Evolutionary conservation across 2,888 invertebrate species (phyloP).

Genomic region (Taenaris catops): DNA sequence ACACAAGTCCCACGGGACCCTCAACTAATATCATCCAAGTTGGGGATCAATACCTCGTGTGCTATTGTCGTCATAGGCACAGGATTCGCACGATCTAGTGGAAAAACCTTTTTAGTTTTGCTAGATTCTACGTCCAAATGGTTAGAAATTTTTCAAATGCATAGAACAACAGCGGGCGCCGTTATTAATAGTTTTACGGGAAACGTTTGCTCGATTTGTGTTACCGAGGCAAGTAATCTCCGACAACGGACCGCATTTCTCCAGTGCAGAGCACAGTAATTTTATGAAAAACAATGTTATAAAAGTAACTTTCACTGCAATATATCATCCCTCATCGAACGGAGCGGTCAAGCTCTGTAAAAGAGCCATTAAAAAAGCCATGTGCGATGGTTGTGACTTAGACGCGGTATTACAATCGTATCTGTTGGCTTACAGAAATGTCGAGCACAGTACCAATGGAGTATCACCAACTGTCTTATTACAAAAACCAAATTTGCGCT

Average conservation of each 20-base stretch:
- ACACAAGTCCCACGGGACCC: too few species aligned
- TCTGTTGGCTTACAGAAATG: conserved; percentile 1
- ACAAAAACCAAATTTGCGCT: not conserved
- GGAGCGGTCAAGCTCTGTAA: conserved; percentile 28
- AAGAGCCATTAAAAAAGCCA: conserved; percentile 22
- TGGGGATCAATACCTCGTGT: too few species aligned
- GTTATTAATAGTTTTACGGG: conserved; percentile 20
- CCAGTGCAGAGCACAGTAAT: conserved; percentile 18
- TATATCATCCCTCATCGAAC: conserved; percentile 23
- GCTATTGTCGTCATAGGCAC: too few species aligned
- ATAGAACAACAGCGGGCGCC: conserved; percentile 8
- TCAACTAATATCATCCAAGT: too few species aligned
- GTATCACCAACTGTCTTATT: not conserved
- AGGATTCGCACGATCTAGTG: too few species aligned
- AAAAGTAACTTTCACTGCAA: not conserved
- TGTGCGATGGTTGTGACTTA: conserved; percentile 6
- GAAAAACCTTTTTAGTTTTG: conserved; percentile 24
- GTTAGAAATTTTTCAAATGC: conserved; percentile 25
- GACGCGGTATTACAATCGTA: conserved; percentile 12
- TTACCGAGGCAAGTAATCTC: conserved; percentile 27
- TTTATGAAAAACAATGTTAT: conserved; percentile 2
- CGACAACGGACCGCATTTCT: conserved; percentile 29
- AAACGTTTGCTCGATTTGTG: conserved; percentile 26
- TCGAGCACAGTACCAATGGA: not conserved
- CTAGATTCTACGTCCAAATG: conserved; percentile 27